Evolutionary conservation across 1,140 invertebrate genomes (phyloP).

Genomic region (Aethina tumida): DNA sequence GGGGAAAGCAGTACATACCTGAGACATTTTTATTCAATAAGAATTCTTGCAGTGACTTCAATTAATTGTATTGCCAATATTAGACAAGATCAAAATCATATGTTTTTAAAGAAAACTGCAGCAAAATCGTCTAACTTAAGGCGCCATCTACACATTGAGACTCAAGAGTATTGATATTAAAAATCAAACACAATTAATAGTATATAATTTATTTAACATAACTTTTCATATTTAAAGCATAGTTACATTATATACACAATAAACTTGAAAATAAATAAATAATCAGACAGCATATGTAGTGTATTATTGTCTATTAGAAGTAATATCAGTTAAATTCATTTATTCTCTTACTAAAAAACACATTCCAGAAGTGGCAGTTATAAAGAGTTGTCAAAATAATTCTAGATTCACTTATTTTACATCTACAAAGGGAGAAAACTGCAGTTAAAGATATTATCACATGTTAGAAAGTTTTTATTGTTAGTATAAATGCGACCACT

Average conservation of each 20-base stretch:
- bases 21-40: no score
- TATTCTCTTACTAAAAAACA: slow-evolving; percentile 11
- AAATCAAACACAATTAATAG: no score
- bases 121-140: no score
- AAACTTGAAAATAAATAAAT: slow-evolving; percentile 19
- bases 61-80: no score
- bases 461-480: no score
- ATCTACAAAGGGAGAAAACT: neutral
- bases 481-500: no score
- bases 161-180: no score
- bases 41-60: no score
- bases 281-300: slow-evolving; percentile 9
- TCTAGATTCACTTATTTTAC: slow-evolving; percentile 3
- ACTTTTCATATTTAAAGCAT: slow-evolving; percentile 16
- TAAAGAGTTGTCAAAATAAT: neutral
- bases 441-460: neutral
- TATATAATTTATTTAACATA: slow-evolving; percentile 22
- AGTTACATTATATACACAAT: slow-evolving; percentile 22
- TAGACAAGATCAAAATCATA: no score
- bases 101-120: no score
- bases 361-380: slow-evolving; percentile 4
- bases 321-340: slow-evolving; percentile 9
- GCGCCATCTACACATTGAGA: no score
- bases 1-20: no score
- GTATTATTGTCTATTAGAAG: slow-evolving; percentile 12